A percentile compares a stretch with the other conserved stretches of the same genome.
Evolutionary conservation across 2,113 vertebrate species (phyloP).

Genomic region (Protobothrops flavoviridis): DNA sequence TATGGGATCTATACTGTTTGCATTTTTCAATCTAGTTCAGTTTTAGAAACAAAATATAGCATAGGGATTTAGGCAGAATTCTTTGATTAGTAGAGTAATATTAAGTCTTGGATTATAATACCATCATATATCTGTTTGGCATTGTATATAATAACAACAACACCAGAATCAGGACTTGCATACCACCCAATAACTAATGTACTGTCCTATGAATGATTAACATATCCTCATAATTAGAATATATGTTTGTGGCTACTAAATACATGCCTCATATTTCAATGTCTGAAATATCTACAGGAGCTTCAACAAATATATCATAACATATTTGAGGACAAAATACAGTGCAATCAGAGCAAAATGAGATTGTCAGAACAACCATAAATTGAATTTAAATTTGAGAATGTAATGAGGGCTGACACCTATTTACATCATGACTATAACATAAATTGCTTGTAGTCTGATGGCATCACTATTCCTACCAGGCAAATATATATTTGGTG

Average conservation of each 20-base stretch:
- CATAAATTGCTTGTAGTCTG: slow-evolving; percentile 73
- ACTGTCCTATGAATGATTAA: background rate
- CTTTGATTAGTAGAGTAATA: background rate
- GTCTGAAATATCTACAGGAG: slow-evolving; percentile 2
- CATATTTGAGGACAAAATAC: slow-evolving; percentile 43
- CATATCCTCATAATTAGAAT: background rate
- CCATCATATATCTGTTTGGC: background rate
- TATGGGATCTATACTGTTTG: background rate
- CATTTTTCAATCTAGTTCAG: background rate
- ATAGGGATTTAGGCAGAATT: too few species aligned
- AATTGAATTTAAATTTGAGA: slow-evolving; percentile 66
- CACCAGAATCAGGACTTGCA: background rate
- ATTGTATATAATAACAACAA: background rate
- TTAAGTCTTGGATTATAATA: background rate
- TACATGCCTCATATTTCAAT: background rate
- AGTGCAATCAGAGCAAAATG: slow-evolving; percentile 56
- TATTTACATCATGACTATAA: slow-evolving; percentile 80
- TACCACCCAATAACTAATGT: background rate
- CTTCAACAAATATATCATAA: slow-evolving; percentile 25
- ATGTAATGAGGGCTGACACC: slow-evolving; percentile 83
- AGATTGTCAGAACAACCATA: slow-evolving; percentile 63
- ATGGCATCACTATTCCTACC: slow-evolving; percentile 68
- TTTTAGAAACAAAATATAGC: background rate
- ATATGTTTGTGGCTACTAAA: background rate
- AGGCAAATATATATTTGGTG: slow-evolving; percentile 69